Base-by-base conservation (phyloP, 2,797 vertebrate species). In the Geotrypetes seraphini region DNA sequence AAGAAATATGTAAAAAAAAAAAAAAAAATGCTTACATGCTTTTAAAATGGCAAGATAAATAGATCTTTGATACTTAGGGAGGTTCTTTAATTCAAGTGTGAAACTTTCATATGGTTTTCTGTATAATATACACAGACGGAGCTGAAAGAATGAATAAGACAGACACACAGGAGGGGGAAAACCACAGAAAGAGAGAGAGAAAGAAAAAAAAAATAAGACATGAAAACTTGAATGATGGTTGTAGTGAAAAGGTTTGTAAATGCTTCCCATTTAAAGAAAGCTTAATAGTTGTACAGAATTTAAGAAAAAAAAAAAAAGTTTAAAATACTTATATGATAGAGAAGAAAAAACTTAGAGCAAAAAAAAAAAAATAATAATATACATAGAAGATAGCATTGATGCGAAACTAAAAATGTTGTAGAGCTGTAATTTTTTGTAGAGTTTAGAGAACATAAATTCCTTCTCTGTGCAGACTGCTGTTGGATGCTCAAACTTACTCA, bases 371-470 rank as follows among this genome's bases (percentile, higher is more conserved):
- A 47, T 71, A 71, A 64, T 76, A 69, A 79, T 87, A 78, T 79
- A 88, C 91, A 95, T 97, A 92, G 93, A 91, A 65, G 55, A 82
- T 85, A 84, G 71, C 77, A 20, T 78, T 78, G 73, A 60, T 84
- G 81, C 83, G 84, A 84, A 82, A 76, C 69, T 75, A 77, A 81
- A 84, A 78, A 80, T 81, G 79, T 83, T 82, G 85, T 91, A 91
- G 89, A 91, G 90, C 81, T 93, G 89, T 94, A 86, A 79, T 85
- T 89, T 74, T 92, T 91, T 88, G 89, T 94, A 92, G 91, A 88
- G 82, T 92, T 91, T 93, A 92, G 89, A 86, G 68, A 91, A 84
- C 88, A 91, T 86, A 81, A 85, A 84, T 81, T 85, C 85, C 84
- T 84, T 88, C 83, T 89, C 69, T 75, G 86, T 60, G 72, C 73